Conservation (phyloP, 2,113 vertebrate genomes). For the Rhizomys pruinosus region DNA sequence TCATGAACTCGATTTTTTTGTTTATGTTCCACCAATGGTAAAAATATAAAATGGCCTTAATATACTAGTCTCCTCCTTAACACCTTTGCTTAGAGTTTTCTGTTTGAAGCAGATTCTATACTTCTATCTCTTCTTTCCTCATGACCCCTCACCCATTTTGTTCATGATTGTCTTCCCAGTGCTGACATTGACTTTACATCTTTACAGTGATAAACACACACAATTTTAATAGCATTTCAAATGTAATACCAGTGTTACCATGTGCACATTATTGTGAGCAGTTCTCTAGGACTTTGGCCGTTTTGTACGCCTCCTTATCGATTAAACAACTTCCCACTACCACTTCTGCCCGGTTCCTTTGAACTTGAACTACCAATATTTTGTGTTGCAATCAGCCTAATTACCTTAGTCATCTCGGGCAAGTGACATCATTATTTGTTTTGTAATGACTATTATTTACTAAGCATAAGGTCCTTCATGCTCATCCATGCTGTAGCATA, state of each 20-base stretch:
- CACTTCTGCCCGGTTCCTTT: neutral
- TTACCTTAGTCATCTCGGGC: neutral
- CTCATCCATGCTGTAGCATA: neutral
- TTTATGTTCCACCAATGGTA: neutral
- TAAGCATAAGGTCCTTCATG: neutral
- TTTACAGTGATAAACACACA: neutral
- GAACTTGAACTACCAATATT: neutral
- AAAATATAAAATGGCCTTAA: neutral
- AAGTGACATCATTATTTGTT: neutral
- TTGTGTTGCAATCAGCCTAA: neutral
- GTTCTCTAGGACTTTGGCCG: neutral
- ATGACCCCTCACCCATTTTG: neutral
- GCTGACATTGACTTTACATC: neutral
- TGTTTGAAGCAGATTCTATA: too few species aligned
- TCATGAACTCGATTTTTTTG: neutral
- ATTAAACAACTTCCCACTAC: neutral
- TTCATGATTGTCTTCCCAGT: neutral
- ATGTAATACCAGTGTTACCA: neutral
- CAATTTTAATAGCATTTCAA: neutral
- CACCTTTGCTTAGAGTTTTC: neutral
- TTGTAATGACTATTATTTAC: neutral
- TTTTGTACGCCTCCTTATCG: neutral
- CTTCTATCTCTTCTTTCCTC: neutral
- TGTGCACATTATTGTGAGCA: neutral
- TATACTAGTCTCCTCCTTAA: neutral